Evolutionary conservation across 2,797 vertebrate genomes (phyloP).

Genomic region (Caiman crocodilus): DNA sequence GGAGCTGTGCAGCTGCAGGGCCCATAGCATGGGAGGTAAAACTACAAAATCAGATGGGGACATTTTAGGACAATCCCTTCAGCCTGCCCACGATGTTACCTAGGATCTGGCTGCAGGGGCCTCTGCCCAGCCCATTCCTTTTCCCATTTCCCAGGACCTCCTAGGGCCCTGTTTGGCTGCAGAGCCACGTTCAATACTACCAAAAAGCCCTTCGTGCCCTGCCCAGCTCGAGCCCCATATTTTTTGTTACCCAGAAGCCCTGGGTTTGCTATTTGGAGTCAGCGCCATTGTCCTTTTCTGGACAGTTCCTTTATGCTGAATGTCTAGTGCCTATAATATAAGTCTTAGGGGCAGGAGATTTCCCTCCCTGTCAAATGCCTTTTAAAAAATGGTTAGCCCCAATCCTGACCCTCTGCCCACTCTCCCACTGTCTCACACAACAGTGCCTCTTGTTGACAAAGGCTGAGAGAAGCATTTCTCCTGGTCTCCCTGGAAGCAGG

Average conservation of each 20-base stretch:
- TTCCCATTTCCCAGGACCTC: fast-evolving
- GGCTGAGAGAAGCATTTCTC: not conserved
- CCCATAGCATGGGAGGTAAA: not conserved
- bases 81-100: too few species aligned
- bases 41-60: not conserved
- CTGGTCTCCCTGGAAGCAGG: not conserved
- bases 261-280: not conserved
- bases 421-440: not conserved
- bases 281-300: not conserved
- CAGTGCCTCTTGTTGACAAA: not conserved
- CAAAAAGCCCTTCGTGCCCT: fast-evolving
- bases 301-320: not conserved
- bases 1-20: not conserved
- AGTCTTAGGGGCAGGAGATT: fast-evolving
- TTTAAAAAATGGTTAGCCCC: not conserved
- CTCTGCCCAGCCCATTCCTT: not conserved
- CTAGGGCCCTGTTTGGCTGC: not conserved
- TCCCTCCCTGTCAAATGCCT: not conserved
- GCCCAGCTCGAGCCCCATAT: not conserved
- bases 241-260: not conserved
- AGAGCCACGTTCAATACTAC: not conserved
- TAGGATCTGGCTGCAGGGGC: not conserved
- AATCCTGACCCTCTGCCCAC: not conserved
- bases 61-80: not conserved
- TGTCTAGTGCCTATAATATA: fast-evolving